phyloP scores from a whole-genome alignment of 2,797 vertebrate species.

The Trachurus trachurus region DNA sequence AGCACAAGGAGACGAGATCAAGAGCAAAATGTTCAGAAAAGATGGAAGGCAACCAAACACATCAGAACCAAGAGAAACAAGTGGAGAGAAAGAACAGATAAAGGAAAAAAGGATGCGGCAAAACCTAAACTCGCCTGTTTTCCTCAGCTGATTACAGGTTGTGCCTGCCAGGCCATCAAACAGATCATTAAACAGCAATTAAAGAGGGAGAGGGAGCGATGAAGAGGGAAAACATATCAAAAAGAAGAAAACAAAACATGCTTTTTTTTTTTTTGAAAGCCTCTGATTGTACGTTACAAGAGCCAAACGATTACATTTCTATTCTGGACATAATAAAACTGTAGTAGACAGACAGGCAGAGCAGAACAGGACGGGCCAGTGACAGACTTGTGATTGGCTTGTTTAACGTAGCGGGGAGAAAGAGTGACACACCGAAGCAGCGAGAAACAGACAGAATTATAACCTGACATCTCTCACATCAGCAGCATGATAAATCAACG shows the following conservation, averaged over 20 bases:
- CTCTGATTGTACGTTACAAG: constrained; percentile 61
- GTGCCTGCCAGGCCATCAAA: constrained; percentile 61
- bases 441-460: constrained; percentile 16
- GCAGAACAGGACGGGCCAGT: constrained; percentile 11
- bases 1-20: constrained; percentile 16
- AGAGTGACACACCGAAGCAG: constrained; percentile 3
- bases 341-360: constrained; percentile 18
- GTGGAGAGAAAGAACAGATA: constrained; percentile 56
- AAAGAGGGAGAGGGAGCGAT: constrained; percentile 61
- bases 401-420: neutral
- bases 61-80: constrained; percentile 54
- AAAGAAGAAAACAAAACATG: constrained; percentile 65
- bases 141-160: constrained; percentile 69
- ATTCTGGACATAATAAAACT: constrained; percentile 63
- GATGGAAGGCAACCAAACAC: constrained; percentile 33
- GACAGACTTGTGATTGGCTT: constrained; percentile 20
- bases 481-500: constrained; percentile 28
- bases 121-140: constrained; percentile 56
- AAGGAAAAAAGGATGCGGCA: constrained; percentile 63
- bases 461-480: constrained; percentile 14
- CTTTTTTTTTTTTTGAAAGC: constrained; percentile 40
- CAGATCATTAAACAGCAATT: constrained; percentile 75
- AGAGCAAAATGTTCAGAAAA: constrained; percentile 24
- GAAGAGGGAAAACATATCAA: constrained; percentile 57
- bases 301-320: constrained; percentile 62